These are phyloP conservation scores for Anastrepha obliqua DNA, from an alignment of 1,140 invertebrate genomes.

Conservation along the genomic window DNA sequence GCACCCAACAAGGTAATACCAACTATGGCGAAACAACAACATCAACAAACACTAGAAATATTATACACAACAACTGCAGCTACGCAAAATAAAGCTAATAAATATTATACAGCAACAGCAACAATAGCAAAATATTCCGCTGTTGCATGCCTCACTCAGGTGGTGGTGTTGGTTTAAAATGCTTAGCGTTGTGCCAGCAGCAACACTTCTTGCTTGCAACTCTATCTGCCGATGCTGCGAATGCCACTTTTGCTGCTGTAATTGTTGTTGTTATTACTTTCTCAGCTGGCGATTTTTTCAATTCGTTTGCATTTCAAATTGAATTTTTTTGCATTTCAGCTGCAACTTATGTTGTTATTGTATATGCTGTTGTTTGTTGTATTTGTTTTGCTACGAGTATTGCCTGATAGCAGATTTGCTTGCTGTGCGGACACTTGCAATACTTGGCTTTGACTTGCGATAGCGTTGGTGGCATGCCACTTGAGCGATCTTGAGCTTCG, in stretches of 20 bases:
- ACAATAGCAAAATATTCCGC: background rate
- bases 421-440: constrained; percentile 6
- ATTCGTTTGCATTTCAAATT: constrained; percentile 50
- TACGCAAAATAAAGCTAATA: background rate
- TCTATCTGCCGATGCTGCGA: background rate
- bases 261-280: constrained; percentile 14
- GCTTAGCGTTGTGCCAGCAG: constrained; percentile 25
- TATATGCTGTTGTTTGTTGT: background rate
- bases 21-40: background rate
- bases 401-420: background rate
- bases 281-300: constrained; percentile 19
- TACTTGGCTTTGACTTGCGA: background rate
- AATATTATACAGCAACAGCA: background rate
- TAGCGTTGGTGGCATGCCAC: constrained; percentile 37
- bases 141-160: constrained; percentile 4
- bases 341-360: background rate
- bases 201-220: constrained; percentile 44
- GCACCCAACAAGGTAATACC: constrained; percentile 33
- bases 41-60: background rate
- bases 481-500: constrained; percentile 41
- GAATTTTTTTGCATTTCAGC: constrained; percentile 8
- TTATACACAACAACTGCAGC: background rate
- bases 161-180: background rate
- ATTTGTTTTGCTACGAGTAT: background rate
- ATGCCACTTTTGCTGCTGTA: background rate